Base-by-base conservation (phyloP, 2,113 vertebrate species). In the Urocitellus parryii region DNA sequence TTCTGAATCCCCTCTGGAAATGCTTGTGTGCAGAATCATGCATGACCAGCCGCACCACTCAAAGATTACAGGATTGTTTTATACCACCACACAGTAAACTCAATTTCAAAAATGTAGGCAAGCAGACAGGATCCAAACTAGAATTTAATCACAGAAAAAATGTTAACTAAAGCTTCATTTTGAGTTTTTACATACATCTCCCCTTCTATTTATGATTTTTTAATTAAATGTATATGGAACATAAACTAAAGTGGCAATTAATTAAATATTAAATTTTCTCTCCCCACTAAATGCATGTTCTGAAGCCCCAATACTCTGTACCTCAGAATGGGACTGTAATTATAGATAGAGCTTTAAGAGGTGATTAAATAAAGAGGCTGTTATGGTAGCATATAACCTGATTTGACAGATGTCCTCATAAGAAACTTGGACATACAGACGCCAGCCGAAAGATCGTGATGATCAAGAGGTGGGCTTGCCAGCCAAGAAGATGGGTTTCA, bases 181-280 rank as follows among this genome's bases (percentile, higher is more conserved):
- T 63, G 45, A 81, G 18, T 74, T 85, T 83, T 77, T 25, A 84
- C 3, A 24, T 42, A 29, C 6, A 63, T 76, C 29, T 90, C 53
- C 74, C 61, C 82, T 56, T 79, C 45, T 18, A 53, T 18, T n/a
- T 93, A 53, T 0, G 17, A 34, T 34, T 68, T 68, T 80, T 74
- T 39, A 65, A 78, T 79, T 93, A 68, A 88, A 76, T 72, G 70
- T 67, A 34, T 76, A 70, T 53, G 17, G 45, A 42, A 78, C 51
- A 76, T 70, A 29, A 91, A 24, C 16, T 97, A 95, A 96, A 13
- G 7, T 70, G 90, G 84, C 70, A 94, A 68, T 11, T 11, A 24
- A 97, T 70, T 29, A 48, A 90, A 80, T 17, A 10, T 70, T 34
- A 5, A 72, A 25, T 53, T 42, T 22, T 61, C 42, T 65, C 8